Percentiles rank a stretch among this genome's conserved stretches.
These are phyloP conservation scores for Colletes gigas DNA, from an alignment of 1,140 invertebrate genomes.

Conservation along the genomic window DNA sequence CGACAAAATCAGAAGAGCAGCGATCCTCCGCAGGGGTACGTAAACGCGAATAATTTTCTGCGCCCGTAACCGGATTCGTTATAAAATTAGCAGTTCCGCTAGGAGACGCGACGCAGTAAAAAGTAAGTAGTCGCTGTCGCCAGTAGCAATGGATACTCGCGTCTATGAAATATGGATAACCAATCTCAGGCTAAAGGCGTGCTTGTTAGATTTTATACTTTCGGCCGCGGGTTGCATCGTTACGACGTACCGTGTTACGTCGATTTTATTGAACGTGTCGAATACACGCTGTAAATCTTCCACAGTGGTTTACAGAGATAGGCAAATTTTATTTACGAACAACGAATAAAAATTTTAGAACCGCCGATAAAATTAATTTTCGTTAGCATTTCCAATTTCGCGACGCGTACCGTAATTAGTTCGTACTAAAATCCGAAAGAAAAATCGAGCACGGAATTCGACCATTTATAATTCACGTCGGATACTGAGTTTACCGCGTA, in stretches of 20 bases:
- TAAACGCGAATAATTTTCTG: not conserved
- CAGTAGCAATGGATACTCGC: not conserved
- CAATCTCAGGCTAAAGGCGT: slow-evolving; percentile 22
- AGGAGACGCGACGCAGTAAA: not conserved
- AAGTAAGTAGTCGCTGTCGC: not conserved
- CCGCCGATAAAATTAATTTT: too few relatives aligned
- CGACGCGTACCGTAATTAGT: not conserved
- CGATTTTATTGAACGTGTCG: slow-evolving; percentile 4
- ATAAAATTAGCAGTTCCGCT: slow-evolving; percentile 33
- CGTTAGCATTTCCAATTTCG: not conserved
- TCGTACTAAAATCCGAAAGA: not conserved
- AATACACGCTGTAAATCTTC: not conserved
- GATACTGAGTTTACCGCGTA: too few relatives aligned
- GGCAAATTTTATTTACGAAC: too few relatives aligned
- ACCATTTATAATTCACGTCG: too few relatives aligned
- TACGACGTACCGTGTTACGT: not conserved
- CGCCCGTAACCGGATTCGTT: slow-evolving; percentile 22
- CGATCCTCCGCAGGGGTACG: not conserved
- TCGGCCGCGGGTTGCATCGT: slow-evolving; percentile 7
- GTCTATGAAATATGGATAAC: slow-evolving; percentile 42
- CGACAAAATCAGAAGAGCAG: not conserved
- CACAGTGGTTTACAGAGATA: too few relatives aligned
- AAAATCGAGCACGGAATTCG: not conserved
- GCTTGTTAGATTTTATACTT: slow-evolving; percentile 44
- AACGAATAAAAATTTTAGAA: too few relatives aligned